Evolutionary conservation across 2,113 vertebrate species (phyloP).

Genomic region (Cervus canadensis): DNA sequence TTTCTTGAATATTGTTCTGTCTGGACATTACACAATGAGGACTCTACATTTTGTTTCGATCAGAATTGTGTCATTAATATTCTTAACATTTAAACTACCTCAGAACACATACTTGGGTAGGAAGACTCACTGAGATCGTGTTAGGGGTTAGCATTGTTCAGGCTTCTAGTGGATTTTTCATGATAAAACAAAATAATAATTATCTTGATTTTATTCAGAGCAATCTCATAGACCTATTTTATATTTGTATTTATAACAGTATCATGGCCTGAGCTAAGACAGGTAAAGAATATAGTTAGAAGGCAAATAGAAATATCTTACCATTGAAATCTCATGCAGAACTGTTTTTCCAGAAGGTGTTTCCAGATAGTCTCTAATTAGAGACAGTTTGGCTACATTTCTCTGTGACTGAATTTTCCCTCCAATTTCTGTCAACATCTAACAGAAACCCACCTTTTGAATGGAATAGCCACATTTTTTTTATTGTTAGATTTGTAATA

Average conservation of each 20-base stretch:
- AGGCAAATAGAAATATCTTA: not conserved
- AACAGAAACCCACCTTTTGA: not conserved
- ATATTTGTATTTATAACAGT: not conserved
- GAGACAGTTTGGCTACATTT: not conserved
- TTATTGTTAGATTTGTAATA: not conserved
- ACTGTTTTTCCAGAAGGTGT: not conserved
- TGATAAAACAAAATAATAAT: not conserved
- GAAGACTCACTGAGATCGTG: not conserved
- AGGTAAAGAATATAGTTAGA: not conserved
- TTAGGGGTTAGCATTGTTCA: not conserved
- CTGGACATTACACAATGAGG: not conserved
- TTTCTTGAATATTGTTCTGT: not conserved
- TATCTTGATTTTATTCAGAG: not conserved
- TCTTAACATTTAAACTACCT: not conserved
- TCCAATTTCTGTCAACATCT: not conserved
- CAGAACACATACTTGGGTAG: not conserved
- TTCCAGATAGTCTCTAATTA: not conserved
- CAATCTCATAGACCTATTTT: not conserved
- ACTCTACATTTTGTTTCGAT: not conserved
- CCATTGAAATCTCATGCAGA: not conserved
- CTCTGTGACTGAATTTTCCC: not conserved
- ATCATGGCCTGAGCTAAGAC: not conserved
- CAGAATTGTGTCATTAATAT: not conserved
- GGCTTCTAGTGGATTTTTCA: not conserved
- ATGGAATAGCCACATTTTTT: not conserved